Percentiles rank a stretch among this genome's conserved stretches.
phyloP scores from a whole-genome alignment of 2,113 vertebrate genomes.

The Brachypodius melanocephalos region DNA sequence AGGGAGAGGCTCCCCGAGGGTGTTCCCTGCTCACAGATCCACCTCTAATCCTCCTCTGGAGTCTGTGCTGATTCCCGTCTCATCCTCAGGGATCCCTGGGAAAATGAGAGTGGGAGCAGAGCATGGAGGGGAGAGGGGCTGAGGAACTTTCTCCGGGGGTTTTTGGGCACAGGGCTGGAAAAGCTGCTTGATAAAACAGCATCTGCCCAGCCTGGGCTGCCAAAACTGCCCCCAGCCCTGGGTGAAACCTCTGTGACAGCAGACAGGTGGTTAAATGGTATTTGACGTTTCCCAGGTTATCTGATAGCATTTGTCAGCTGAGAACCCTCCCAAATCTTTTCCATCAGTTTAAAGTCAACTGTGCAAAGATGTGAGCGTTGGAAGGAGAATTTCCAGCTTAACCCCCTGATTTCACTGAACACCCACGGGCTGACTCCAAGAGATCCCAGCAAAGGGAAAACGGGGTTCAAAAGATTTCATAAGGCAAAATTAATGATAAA shows the following conservation, averaged over 20 bases:
- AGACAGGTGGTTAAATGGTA: fast-evolving
- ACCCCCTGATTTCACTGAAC: neutral
- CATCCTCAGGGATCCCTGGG: neutral
- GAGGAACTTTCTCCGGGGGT: neutral
- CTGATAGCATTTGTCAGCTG: neutral
- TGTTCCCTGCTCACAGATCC: neutral
- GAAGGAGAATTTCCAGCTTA: neutral
- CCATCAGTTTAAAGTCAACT: neutral
- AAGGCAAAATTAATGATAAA: neutral
- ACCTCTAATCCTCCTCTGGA: neutral
- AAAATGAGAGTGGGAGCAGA: neutral
- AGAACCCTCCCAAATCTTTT: neutral
- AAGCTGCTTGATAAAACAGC: neutral
- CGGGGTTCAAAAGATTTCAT: neutral
- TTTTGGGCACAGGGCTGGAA: neutral
- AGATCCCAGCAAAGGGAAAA: neutral
- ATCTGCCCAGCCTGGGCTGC: neutral
- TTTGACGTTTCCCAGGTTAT: neutral
- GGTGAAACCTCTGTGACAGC: neutral
- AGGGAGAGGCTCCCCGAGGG: neutral
- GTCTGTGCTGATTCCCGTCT: neutral
- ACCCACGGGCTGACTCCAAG: neutral
- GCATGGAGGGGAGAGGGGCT: neutral
- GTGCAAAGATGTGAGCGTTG: fast-evolving
- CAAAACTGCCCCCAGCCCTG: neutral